Base-by-base conservation (phyloP, 2,797 vertebrate species). In the Okamejei kenojei region DNA sequence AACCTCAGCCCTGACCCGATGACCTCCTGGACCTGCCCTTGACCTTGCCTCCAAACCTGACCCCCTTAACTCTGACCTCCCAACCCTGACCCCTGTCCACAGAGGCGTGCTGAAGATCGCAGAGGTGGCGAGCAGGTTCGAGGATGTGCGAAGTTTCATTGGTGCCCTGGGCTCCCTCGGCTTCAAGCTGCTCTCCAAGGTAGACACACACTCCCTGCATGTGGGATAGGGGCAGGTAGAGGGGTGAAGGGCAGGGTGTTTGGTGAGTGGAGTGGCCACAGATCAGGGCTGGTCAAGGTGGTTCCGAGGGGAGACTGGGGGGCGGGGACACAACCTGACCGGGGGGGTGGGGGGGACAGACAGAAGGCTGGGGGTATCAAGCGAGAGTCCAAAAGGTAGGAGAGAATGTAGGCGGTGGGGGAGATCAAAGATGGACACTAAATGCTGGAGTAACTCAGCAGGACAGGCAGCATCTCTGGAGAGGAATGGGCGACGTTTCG, bases 41-140 rank as follows among this genome's bases (percentile, higher is more conserved):
- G 45, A 45, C 45, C 45, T 45, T 45, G 45, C 45, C 45, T 45
- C 45, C 45, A 45, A 45, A 45, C 45, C 45, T 45, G 45, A 45
- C 2, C 45, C 45, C 45, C 45, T 38, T 38, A 38, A 38, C 45
- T 3, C 2, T 45, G 45, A 45, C 45, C 45, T 38, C 45, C 45
- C 45, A 2, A 45, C 45, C 45, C 45, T 45, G 45, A 2, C 45
- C 45, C 45, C 45, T 45, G 45, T 45, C 45, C 45, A 0, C 77
- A 99, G 99, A 93, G 99, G 98, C 21, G 94, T 97, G 23, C 96
- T 99, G 90, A 97, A 98, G 96, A 96, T 99, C 92, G 98, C 98
- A 0, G 98, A 99, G 94, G 98, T 99, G 93, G 97, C 98, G 61
- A 99, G 99, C 93, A 97, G 99, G 93, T 99, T 99, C 32, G 97